phyloP scores from a whole-genome alignment of 2,797 vertebrate species.

The Potorous gilbertii region DNA sequence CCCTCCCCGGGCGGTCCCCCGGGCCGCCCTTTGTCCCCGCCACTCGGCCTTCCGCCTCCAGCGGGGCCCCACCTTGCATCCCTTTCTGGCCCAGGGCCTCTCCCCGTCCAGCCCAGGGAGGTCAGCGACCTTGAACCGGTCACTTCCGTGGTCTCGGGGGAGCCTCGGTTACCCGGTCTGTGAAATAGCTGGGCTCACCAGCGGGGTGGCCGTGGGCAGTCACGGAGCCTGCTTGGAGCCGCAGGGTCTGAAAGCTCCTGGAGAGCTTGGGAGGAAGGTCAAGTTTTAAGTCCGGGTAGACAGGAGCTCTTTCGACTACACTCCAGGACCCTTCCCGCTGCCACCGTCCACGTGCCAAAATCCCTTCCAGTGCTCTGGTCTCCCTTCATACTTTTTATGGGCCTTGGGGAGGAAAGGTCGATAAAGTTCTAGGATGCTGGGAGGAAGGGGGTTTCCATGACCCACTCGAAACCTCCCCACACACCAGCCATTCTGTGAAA shows the following conservation, averaged over 20 bases:
- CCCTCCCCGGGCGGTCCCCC: background rate
- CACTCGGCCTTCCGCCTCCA: no score
- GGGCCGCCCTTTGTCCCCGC: rapidly evolving
- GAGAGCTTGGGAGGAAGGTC: background rate
- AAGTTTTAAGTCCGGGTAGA: background rate
- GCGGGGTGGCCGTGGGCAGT: background rate
- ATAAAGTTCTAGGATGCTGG: background rate
- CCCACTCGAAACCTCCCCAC: background rate
- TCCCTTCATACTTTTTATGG: background rate
- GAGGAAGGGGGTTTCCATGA: background rate
- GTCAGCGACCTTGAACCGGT: background rate
- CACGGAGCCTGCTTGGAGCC: background rate
- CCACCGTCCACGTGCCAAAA: background rate
- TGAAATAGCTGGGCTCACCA: background rate
- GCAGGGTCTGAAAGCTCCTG: no score
- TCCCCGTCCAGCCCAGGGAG: background rate
- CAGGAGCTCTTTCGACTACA: background rate
- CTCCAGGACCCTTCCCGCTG: background rate
- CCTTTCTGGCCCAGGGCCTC: background rate
- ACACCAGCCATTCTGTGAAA: background rate
- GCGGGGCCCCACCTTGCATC: background rate
- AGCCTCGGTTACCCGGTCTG: background rate
- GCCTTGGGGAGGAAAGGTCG: background rate
- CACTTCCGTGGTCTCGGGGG: background rate
- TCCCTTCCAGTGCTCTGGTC: background rate